Conservation (phyloP, 2,888 invertebrate genomes). For the Hylaea fasciaria region DNA sequence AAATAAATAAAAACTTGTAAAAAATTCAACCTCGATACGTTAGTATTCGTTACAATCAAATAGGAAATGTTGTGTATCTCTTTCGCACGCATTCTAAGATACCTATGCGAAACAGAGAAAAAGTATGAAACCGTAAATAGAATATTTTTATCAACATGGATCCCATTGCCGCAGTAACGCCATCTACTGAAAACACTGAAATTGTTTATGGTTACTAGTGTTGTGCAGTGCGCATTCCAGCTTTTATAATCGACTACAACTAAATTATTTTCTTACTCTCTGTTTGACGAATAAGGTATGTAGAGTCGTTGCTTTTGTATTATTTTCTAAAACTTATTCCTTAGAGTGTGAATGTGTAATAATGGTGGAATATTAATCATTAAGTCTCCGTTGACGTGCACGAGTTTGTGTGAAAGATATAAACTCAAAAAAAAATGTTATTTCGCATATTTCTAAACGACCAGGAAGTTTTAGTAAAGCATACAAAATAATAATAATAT, state of each 20-base stretch:
- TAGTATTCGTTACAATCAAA: conserved; percentile 83
- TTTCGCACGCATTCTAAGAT: conserved; percentile 38
- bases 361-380: too few species aligned
- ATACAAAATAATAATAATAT: too few species aligned
- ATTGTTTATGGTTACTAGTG: conserved; percentile 57
- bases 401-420: too few species aligned
- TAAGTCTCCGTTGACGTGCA: too few species aligned
- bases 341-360: too few species aligned
- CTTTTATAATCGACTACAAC: conserved; percentile 44
- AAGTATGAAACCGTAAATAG: conserved; percentile 61
- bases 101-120: conserved; percentile 57
- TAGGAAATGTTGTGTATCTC: conserved; percentile 55
- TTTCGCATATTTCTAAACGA: too few species aligned
- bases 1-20: conserved; percentile 70
- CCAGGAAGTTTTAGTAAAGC: too few species aligned
- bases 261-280: conserved; percentile 21
- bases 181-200: conserved; percentile 24
- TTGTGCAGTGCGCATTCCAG: neutral
- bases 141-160: conserved; percentile 59
- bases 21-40: conserved; percentile 77
- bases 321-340: too few species aligned
- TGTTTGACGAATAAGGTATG: too few species aligned
- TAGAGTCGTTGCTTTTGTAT: too few species aligned
- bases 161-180: conserved; percentile 57
- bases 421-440: too few species aligned